phyloP scores from a whole-genome alignment of 1,140 invertebrate species.

The Euglossa dilemma region DNA sequence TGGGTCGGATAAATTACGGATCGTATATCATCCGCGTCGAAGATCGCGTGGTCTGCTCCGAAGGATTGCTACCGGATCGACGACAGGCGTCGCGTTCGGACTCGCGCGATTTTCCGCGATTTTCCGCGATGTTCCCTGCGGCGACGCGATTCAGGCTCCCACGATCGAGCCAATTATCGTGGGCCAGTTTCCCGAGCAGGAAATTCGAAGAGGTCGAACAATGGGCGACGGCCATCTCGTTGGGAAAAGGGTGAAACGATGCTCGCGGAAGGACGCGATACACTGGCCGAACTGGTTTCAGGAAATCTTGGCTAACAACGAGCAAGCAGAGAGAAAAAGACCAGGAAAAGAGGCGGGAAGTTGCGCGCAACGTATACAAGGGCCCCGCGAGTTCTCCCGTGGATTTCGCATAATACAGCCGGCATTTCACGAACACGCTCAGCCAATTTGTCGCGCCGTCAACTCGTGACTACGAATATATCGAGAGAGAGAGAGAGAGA shows the following conservation, averaged over 20 bases:
- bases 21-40: slow-evolving; percentile 41
- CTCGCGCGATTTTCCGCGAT: too few relatives aligned
- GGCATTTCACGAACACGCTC: slow-evolving; percentile 70
- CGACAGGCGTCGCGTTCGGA: background rate
- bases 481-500: slow-evolving; percentile 50
- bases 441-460: slow-evolving; percentile 74
- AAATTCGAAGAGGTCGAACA: slow-evolving; percentile 7
- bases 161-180: background rate
- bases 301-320: slow-evolving; percentile 42
- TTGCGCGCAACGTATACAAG: slow-evolving; percentile 58
- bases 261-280: slow-evolving; percentile 5
- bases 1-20: slow-evolving; percentile 48
- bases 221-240: slow-evolving; percentile 1
- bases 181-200: background rate
- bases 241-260: slow-evolving; percentile 2
- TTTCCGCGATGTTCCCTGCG: background rate
- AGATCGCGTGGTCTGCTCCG: slow-evolving; percentile 23
- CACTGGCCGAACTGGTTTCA: slow-evolving; percentile 25
- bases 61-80: slow-evolving; percentile 6
- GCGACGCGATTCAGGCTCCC: too few relatives aligned
- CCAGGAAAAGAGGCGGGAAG: slow-evolving; percentile 18
- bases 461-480: slow-evolving; percentile 73
- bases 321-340: background rate
- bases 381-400: slow-evolving; percentile 67
- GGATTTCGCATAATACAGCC: slow-evolving; percentile 73